Evolutionary conservation across 2,888 invertebrate species (phyloP).

Genomic region (Tetragonula carbonaria): DNA sequence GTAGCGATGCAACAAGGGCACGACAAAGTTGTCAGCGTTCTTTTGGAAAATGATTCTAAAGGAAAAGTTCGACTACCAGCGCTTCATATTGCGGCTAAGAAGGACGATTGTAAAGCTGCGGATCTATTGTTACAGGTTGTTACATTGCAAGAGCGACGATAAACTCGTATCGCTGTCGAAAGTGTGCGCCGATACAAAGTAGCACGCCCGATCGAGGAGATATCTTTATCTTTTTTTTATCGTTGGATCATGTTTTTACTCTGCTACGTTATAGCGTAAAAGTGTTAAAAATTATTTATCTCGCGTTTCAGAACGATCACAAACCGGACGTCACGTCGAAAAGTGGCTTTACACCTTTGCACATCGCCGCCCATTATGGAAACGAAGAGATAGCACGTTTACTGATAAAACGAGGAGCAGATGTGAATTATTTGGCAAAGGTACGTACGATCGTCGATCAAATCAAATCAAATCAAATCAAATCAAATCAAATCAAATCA

Average conservation of each 20-base stretch:
- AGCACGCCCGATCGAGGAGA: no score
- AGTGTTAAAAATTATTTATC: no score
- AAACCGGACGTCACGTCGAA: conserved; percentile 98
- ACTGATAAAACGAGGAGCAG: conserved; percentile 95
- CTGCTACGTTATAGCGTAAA: no score
- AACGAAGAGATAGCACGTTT: conserved; percentile 97
- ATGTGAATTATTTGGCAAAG: conserved; percentile 98
- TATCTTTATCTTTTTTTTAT: no score
- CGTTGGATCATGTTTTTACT: no score
- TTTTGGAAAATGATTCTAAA: conserved; percentile 97
- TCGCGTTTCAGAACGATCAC: conserved; percentile 90
- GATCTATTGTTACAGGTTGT: conserved; percentile 92
- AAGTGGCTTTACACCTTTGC: conserved; percentile 98
- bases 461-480: no score
- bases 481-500: no score
- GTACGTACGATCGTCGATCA: conserved; percentile 83
- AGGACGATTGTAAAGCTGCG: conserved; percentile 98
- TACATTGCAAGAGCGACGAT: not conserved
- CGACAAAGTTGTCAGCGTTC: conserved; percentile 97
- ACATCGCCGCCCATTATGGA: conserved; percentile 99
- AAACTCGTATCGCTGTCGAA: not conserved
- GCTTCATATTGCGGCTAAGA: conserved; percentile 99
- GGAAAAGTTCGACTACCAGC: conserved; percentile 98
- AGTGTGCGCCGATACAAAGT: not conserved
- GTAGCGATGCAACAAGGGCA: conserved; percentile 99